These are phyloP conservation scores for Hippopotamus amphibius DNA, from an alignment of 2,113 vertebrate genomes.

Conservation along the genomic window DNA sequence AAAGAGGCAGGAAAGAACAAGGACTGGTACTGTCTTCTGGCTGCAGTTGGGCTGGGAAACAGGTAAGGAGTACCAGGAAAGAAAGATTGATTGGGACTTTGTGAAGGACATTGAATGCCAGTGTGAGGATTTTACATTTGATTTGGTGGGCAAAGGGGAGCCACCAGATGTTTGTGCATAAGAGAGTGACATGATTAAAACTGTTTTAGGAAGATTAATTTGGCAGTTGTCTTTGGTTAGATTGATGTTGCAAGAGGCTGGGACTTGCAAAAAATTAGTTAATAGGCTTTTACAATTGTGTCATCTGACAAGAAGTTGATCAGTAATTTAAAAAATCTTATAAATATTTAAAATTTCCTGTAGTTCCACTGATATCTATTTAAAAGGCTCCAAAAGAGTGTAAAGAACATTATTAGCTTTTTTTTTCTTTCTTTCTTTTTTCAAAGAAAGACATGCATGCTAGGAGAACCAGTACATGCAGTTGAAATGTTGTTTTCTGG, in stretches of 20 bases:
- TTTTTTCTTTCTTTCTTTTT: background rate
- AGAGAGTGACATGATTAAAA: conserved; percentile 63
- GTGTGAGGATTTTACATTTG: conserved; percentile 45
- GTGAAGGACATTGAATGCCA: conserved; percentile 31
- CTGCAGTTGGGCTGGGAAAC: background rate
- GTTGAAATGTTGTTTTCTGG: background rate
- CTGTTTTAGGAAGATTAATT: conserved; percentile 62
- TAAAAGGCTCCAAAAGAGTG: background rate
- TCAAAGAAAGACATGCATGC: background rate
- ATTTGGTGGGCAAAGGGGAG: conserved; percentile 59
- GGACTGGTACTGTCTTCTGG: rapidly evolving
- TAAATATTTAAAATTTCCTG: conserved; percentile 19
- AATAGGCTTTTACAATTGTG: background rate
- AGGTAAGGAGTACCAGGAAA: background rate
- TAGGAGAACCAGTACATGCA: background rate
- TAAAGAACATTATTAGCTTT: background rate
- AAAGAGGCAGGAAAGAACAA: background rate
- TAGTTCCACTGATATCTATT: background rate
- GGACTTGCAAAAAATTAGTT: background rate
- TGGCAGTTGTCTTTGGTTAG: conserved; percentile 51
- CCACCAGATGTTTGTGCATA: conserved; percentile 57
- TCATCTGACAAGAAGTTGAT: conserved; percentile 39
- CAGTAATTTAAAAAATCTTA: conserved; percentile 13
- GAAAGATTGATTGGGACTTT: background rate
- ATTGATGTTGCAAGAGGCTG: conserved; percentile 5